These are phyloP conservation scores for Tyrophagus putrescentiae DNA, from an alignment of 1,140 invertebrate genomes.

Conservation along the genomic window DNA sequence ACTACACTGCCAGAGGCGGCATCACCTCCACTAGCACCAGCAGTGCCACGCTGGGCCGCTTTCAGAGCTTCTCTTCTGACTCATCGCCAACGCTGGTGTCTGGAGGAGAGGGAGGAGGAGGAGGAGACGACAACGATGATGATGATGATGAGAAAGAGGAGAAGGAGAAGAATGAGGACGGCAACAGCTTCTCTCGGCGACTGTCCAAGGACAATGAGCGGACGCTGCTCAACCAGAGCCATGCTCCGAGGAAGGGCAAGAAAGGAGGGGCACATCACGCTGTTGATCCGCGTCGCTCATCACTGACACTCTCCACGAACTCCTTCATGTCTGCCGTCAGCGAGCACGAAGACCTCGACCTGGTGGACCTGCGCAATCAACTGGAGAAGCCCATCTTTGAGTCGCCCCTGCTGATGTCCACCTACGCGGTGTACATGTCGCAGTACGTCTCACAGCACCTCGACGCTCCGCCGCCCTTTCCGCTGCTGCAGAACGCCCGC, in stretches of 20 bases:
- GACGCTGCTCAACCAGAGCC: slow-evolving; percentile 4
- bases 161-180: too few species aligned
- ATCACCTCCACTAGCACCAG: background rate
- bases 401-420: slow-evolving; percentile 81
- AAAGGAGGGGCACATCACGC: background rate
- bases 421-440: slow-evolving; percentile 79
- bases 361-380: slow-evolving; percentile 87
- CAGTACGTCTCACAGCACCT: slow-evolving; percentile 43
- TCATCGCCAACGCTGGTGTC: slow-evolving; percentile 13
- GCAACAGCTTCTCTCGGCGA: too few species aligned
- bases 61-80: slow-evolving; percentile 2
- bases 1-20: background rate
- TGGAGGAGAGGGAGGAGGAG: too few species aligned
- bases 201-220: background rate
- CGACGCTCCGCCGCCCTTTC: slow-evolving; percentile 30
- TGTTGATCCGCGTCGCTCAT: background rate
- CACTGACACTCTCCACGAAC: slow-evolving; percentile 31
- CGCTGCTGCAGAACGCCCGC: slow-evolving; percentile 15
- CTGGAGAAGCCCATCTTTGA: slow-evolving; percentile 77
- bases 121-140: too few species aligned
- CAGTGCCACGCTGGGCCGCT: background rate
- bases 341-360: slow-evolving; percentile 78
- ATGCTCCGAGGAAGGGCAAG: background rate
- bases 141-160: too few species aligned
- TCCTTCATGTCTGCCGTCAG: slow-evolving; percentile 83